phyloP scores from a whole-genome alignment of 2,888 invertebrate species.

The Drepana falcataria region DNA sequence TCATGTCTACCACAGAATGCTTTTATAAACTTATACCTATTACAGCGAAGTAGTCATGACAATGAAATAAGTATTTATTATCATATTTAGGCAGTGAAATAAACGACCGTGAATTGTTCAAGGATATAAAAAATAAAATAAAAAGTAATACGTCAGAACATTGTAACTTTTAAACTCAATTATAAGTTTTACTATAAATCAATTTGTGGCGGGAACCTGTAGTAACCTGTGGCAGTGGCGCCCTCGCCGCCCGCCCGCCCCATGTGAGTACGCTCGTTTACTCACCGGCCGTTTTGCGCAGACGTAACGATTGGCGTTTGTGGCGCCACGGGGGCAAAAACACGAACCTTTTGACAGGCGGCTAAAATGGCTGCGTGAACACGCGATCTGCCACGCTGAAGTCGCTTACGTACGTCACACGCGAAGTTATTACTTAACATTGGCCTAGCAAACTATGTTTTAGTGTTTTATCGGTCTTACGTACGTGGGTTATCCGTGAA shows the following conservation, averaged over 20 bases:
- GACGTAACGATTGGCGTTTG: slow-evolving; percentile 56
- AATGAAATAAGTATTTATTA: too few species aligned
- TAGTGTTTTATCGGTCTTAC: slow-evolving; percentile 53
- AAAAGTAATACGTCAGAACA: slow-evolving; percentile 29
- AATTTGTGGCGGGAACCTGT: slow-evolving; percentile 49
- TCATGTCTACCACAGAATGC: too few species aligned
- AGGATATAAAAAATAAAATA: not conserved
- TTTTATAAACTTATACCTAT: too few species aligned
- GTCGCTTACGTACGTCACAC: slow-evolving; percentile 55
- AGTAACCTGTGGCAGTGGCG: slow-evolving; percentile 28
- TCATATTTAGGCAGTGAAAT: too few species aligned
- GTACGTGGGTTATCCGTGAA: slow-evolving; percentile 36
- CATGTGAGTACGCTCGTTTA: slow-evolving; percentile 5
- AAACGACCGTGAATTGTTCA: not conserved
- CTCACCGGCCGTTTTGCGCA: slow-evolving; percentile 58
- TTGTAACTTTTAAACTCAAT: slow-evolving; percentile 63
- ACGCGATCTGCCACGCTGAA: slow-evolving; percentile 69
- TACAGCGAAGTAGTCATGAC: too few species aligned
- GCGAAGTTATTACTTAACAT: slow-evolving; percentile 61
- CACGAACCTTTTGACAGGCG: slow-evolving; percentile 61
- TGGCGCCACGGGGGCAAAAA: slow-evolving; percentile 57
- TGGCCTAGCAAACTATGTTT: slow-evolving; percentile 56
- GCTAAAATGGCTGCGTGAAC: slow-evolving; percentile 75
- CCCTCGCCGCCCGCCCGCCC: slow-evolving; percentile 8
- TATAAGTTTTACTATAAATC: slow-evolving; percentile 72